Percentiles rank a stretch among this genome's conserved stretches.
Conservation (phyloP, 2,113 vertebrate species). For the Brachypteracias leptosomus region DNA sequence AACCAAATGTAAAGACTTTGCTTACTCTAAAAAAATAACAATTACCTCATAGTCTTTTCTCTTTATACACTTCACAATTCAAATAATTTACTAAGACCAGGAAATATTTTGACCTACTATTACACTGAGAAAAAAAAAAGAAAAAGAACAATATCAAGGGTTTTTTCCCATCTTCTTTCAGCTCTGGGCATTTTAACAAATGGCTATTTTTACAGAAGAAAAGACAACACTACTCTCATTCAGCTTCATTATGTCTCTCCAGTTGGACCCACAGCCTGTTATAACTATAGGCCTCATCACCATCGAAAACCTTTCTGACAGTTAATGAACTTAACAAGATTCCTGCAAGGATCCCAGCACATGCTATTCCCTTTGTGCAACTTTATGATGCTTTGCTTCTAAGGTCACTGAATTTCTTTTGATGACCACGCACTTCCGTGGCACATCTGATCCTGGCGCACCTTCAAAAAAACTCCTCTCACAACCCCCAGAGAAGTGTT, state of each 20-base stretch:
- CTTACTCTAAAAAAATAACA: background rate
- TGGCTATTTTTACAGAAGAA: background rate
- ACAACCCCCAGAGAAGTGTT: background rate
- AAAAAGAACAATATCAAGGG: fast-evolving
- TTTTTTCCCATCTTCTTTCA: background rate
- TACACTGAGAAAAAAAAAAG: background rate
- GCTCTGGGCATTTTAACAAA: background rate
- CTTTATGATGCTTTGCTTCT: background rate
- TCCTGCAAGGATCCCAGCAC: background rate
- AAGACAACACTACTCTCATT: background rate
- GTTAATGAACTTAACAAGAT: background rate
- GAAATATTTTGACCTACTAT: background rate
- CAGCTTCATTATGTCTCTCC: background rate
- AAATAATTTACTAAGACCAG: background rate
- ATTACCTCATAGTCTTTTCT: background rate
- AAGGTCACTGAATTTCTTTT: background rate
- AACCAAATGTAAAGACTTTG: background rate
- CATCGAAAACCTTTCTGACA: background rate
- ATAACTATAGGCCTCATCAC: background rate
- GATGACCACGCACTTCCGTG: background rate
- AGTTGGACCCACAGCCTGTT: background rate
- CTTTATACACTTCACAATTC: background rate
- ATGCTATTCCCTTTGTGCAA: background rate
- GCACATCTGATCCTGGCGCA: background rate
- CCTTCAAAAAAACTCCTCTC: background rate